Evolutionary conservation across 2,113 vertebrate species (phyloP), one percentile per base, ranked within the genome.

Genomic region (Cyprinodon variegatus): DNA sequence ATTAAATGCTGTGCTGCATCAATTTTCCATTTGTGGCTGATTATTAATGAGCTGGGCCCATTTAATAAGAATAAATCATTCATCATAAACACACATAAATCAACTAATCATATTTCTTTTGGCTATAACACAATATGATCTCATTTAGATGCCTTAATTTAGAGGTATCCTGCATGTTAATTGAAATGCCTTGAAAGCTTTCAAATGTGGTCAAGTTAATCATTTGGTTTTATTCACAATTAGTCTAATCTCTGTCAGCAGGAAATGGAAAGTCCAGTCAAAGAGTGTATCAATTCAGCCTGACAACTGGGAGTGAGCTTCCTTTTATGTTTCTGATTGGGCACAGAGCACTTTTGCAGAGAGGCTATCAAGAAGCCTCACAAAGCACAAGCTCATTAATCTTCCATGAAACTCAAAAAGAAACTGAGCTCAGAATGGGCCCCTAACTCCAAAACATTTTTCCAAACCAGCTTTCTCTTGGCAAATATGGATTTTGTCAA

Each of bases 141-240:
- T 87, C 83, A 85, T 90, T 93, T 87, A 87, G 91, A 60, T 82
- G 50, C 65, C n/a, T 86, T 86, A 64, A 83, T 90, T 88, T 88
- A 83, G 53, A 69, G 61, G 45, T 65, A 79, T 84, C 81, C 84
- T 82, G 73, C 69, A 77, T 86, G 83, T 81, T 93, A 92, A 93
- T 93, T 93, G 90, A 92, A 91, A 92, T 86, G 87, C 85, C 82
- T 89, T 78, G 66, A 83, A 91, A 91, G 72, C 84, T 88, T 89
- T 88, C 67, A 76, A 85, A 89, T 86, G 77, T 87, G 84, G 83
- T 90, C 74, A 82, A 92, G 86, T 92, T 88, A 89, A 91, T 93
- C 76, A 91, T 89, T 86, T 88, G 86, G 87, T 86, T 91, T 90
- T 86, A 91, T 92, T 90, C 86, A 87, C 86, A 91, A 89, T 92